These are phyloP conservation scores for Nasonia vitripennis DNA, from an alignment of 1,140 invertebrate species.

Conservation along the genomic window DNA sequence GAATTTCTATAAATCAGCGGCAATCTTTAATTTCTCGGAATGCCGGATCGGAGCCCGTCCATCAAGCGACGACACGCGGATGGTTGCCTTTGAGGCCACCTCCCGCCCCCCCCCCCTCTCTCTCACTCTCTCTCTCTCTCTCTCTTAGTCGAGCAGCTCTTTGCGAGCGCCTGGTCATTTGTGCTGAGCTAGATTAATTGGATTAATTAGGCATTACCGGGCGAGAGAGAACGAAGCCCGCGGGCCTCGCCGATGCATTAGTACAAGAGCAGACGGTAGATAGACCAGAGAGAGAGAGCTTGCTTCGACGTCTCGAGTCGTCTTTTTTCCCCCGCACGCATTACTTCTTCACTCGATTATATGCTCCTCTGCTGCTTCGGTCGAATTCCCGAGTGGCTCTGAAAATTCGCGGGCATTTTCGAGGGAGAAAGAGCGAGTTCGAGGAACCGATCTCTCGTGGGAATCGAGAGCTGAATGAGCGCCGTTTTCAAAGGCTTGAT, in stretches of 20 bases:
- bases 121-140: not conserved
- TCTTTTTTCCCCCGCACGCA: not conserved
- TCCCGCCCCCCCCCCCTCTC: conserved; percentile 8
- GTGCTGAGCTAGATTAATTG: conserved; percentile 74
- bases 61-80: conserved; percentile 64
- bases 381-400: conserved; percentile 43
- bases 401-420: conserved; percentile 43
- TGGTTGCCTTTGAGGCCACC: conserved; percentile 61
- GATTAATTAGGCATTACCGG: conserved; percentile 75
- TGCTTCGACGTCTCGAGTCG: not conserved
- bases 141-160: conserved; percentile 32
- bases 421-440: not conserved
- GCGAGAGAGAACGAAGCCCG: conserved; percentile 57
- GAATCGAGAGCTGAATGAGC: conserved; percentile 28
- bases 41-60: conserved; percentile 72
- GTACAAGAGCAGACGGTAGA: conserved; percentile 46
- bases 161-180: conserved; percentile 69
- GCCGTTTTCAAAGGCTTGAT: conserved; percentile 37
- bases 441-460: conserved; percentile 41
- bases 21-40: conserved; percentile 76
- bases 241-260: conserved; percentile 70
- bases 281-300: not conserved
- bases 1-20: conserved; percentile 74
- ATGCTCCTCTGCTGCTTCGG: conserved; percentile 11
- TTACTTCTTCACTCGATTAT: conserved; percentile 9